A percentile compares a stretch with the other conserved stretches of the same genome.
Conservation (phyloP, 1,140 invertebrate genomes). For the Ceratina australensis region DNA sequence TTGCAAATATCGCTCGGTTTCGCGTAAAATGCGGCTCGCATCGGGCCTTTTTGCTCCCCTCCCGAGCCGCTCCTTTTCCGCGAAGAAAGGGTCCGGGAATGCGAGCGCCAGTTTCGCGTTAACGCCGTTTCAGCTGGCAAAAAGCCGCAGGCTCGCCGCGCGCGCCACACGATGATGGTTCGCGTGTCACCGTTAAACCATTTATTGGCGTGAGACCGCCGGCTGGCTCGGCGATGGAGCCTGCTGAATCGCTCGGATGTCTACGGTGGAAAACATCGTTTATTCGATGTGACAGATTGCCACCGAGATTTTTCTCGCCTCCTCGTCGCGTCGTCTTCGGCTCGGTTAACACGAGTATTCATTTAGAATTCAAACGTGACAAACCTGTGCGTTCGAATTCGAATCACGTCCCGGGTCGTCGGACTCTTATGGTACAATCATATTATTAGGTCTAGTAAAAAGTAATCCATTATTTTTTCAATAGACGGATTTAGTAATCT, state of each 20-base stretch:
- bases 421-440: too few species aligned
- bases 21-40: slow-evolving; percentile 26
- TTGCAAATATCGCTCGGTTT: slow-evolving; percentile 56
- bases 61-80: slow-evolving; percentile 41
- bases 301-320: background rate
- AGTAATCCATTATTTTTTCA: too few species aligned
- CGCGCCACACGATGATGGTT: slow-evolving; percentile 5
- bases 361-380: too few species aligned
- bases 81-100: slow-evolving; percentile 52
- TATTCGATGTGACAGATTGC: slow-evolving; percentile 1
- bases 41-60: slow-evolving; percentile 22
- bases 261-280: background rate
- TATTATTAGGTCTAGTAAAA: too few species aligned
- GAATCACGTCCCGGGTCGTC: too few species aligned
- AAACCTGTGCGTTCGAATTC: too few species aligned
- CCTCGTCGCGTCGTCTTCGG: slow-evolving; percentile 11
- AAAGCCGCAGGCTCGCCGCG: slow-evolving; percentile 30
- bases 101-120: slow-evolving; percentile 54
- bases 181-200: slow-evolving; percentile 25
- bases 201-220: slow-evolving; percentile 49
- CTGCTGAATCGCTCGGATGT: slow-evolving; percentile 3
- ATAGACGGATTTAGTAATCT: too few species aligned
- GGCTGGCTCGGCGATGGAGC: background rate
- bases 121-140: slow-evolving; percentile 53
- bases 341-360: background rate